Evolutionary conservation across 1,140 invertebrate species (phyloP), one percentile per base, ranked within the genome.

Genomic region (Orius insidiosus): DNA sequence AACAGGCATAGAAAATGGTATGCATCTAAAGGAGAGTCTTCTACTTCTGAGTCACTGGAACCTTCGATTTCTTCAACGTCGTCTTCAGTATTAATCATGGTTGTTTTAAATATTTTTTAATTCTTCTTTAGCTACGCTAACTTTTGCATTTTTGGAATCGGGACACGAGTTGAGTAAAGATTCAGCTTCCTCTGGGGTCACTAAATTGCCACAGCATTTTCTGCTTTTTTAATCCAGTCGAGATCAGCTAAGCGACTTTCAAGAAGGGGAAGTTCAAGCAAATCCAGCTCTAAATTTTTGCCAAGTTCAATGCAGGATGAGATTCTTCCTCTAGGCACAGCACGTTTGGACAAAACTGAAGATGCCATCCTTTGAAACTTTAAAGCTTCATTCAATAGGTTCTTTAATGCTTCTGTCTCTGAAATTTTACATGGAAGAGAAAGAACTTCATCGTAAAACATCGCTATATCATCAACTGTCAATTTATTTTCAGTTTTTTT

Each of bases 381-480:
- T 18, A 60, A 47, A 4, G 69, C 63, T 53, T 63, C 74, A 52
- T 71, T 71, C 13, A 76, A 61, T 53, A 80, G 74, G 58, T 73
- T 84, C 61, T 81, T 85, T 42, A 85, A 78, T 39, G 68, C 68
- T 53, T 60, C 70, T 43, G 78, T 77, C 65, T 93, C 88, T 45
- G 84, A 79, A 18, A 94, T 71, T 52, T 80, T 76, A 60, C 87
- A 92, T 24, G 82, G 81, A 34, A 94, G 64, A 55, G 78, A 80
- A 47, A 81, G 78, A 38, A 94, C 80, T 68, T 93, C 83, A 39
- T 85, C 78, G 48, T 80, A 79, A 61, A 94, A 93, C 38, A 85
- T 62, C 16, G 78, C 78, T 9, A 96, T 64, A 63, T 95, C 89
- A 59, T 88, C 82, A 44, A 92, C 68, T 3, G 80, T 88, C 8